Evolutionary conservation across 1,140 invertebrate genomes (phyloP).

Genomic region (Drosophila teissieri): DNA sequence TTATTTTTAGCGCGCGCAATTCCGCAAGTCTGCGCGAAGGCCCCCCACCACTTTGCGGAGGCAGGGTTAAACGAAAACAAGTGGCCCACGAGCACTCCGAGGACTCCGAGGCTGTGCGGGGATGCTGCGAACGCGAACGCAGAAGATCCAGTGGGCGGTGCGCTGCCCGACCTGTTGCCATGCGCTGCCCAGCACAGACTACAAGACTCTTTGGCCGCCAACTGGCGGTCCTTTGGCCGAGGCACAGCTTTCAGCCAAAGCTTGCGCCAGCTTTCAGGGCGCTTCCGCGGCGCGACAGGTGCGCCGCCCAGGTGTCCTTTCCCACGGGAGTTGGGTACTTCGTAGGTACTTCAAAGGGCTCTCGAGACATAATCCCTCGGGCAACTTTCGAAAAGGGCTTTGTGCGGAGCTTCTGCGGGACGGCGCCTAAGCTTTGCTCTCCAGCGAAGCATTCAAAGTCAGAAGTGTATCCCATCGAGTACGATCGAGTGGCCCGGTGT

Average conservation of each 20-base stretch:
- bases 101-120: neutral
- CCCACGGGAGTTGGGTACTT: neutral
- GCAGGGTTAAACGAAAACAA: neutral
- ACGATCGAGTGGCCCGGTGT: too few species aligned
- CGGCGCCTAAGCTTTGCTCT: neutral
- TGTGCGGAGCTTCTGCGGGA: neutral
- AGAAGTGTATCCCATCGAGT: too few species aligned
- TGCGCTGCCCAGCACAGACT: slow-evolving; percentile 47
- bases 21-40: neutral
- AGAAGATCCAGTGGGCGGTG: neutral
- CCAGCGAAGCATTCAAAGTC: too few species aligned
- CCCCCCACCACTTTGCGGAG: neutral
- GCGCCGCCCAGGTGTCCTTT: slow-evolving; percentile 10
- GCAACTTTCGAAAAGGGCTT: neutral
- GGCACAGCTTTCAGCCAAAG: slow-evolving; percentile 28
- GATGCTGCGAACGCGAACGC: neutral
- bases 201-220: neutral
- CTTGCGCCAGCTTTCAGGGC: slow-evolving; percentile 7
- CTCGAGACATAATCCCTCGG: neutral
- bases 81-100: neutral
- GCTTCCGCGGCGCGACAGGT: slow-evolving; percentile 17
- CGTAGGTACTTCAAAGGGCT: too few species aligned
- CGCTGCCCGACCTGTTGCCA: slow-evolving; percentile 49
- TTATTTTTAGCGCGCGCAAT: slow-evolving; percentile 25
- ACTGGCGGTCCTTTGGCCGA: neutral